Evolutionary conservation across 1,140 invertebrate genomes (phyloP), one percentile per base, ranked within the genome.

Genomic region (Tribolium madens): DNA sequence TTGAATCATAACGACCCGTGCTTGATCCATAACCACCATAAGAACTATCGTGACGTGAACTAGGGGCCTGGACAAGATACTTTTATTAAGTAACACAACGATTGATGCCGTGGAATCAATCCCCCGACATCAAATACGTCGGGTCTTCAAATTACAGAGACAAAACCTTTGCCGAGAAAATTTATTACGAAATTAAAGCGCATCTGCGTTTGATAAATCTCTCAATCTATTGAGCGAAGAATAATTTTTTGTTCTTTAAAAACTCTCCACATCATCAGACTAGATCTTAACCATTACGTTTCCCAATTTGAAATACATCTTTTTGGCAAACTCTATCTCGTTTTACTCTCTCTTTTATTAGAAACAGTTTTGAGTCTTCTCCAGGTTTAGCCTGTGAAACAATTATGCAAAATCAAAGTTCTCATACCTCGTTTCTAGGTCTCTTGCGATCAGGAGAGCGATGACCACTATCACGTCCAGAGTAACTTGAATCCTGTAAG

Each of bases 391-490:
- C 75, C 79, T 81, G 76, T 78, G 50, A 78, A 79, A 64, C 50
- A 70, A 57, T 70, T 13, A 52, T 69, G 57, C 50, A 47, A 70
- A 48, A 75, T 50, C n/a, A 42, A 13, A 12, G 31, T 14, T 68
- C 33, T 83, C 82, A 78, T 83, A 85, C 84, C 75, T 85, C 84
- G 36, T 78, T 75, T 75, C 84, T 82, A 4, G 80, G 68, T 73
- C 84, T 74, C 75, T 85, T 85, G 42, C 84, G 78, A 0, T 85
- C 84, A 4, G 84, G 84, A 13, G 84, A 85, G 69, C 84, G 78
- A 48, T 82, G 78, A 10, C 81, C 79, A 31, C 72, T 77, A 14
- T 76, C 78, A 33, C 78, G 57, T 17, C 72, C 42, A 21, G 79
- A 80, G 64, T 81, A 83, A 64, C 73, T 73, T 10, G 79, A 76